These are phyloP conservation scores for Malachius bipustulatus DNA, from an alignment of 2,888 invertebrate species.

Conservation along the genomic window DNA sequence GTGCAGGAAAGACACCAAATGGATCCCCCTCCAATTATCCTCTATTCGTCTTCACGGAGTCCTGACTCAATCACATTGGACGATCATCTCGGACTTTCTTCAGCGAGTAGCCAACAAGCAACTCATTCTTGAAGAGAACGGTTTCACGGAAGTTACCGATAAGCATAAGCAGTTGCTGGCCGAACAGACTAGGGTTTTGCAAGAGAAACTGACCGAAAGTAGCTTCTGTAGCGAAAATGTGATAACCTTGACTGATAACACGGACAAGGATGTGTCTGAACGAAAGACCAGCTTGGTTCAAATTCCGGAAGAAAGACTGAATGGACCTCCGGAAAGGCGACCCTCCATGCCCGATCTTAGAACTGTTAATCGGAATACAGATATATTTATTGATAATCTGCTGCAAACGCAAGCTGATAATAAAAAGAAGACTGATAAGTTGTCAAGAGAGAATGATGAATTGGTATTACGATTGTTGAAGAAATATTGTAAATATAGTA, in stretches of 20 bases:
- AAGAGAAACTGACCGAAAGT: constrained; percentile 15
- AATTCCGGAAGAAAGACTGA: constrained; percentile 29
- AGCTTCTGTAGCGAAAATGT: constrained; percentile 23
- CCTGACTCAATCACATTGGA: constrained; percentile 53
- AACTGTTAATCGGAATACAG: constrained; percentile 26
- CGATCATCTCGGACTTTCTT: constrained; percentile 52
- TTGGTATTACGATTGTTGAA: constrained; percentile 34
- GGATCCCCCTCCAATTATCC: constrained; percentile 54
- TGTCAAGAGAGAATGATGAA: constrained; percentile 33
- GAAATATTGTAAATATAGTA: constrained; percentile 37
- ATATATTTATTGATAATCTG: constrained; percentile 37
- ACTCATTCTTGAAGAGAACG: constrained; percentile 44
- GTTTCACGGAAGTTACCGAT: constrained; percentile 35
- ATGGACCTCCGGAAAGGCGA: constrained; percentile 24
- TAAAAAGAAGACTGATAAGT: constrained; percentile 29
- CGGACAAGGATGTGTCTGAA: constrained; percentile 19
- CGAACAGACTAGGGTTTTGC: constrained; percentile 20
- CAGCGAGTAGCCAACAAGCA: constrained; percentile 52
- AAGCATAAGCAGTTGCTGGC: constrained; percentile 31
- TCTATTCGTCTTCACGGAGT: constrained; percentile 54
- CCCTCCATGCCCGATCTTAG: constrained; percentile 31
- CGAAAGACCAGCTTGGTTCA: constrained; percentile 28
- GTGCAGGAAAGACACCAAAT: constrained; percentile 56
- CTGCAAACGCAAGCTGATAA: constrained; percentile 27
- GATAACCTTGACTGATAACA: constrained; percentile 25